Base-by-base conservation (phyloP, 1,140 invertebrate species). In the Triops longicaudatus region DNA sequence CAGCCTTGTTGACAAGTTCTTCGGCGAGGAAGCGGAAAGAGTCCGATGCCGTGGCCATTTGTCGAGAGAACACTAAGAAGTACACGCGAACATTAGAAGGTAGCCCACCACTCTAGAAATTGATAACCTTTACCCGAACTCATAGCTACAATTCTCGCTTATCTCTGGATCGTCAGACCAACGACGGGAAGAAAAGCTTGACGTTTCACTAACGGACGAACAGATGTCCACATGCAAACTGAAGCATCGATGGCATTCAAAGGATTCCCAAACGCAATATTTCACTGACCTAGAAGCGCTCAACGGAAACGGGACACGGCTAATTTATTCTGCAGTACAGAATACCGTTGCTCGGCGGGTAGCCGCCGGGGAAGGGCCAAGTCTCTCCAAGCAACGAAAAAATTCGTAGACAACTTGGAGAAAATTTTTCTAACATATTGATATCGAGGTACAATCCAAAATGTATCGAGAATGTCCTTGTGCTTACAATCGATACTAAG, bases 11-110 rank as follows among this genome's bases (percentile, higher is more conserved):
- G 22, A 76, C 63, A 43, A 78, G 1, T 26, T 76, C 74, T 72
- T 26, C 74, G 17, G 72, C 72, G 22, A 76, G 17, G 26, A 41
- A 75, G 11, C 42, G 50, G 22, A 78, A 78, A 4, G 78, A 78
- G 63, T 78, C 78, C 14, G 74, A 42, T 44, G 73, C 28, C 63
- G 44, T 31, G 44, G 78, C 78, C 78, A 78, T 78, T 26, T 72
- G 26, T 0, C 9, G 28, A 73, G 26, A 27, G 12, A 28, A 37
- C 31, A 37, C 31, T 37, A 7, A 37, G 31, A 37, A 37, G 7
- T 2, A 37, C 31, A 37, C 2, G 31, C 31, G 31, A 37, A 37
- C 2, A 37, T 37, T 2, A 37, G 31, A 37, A 37, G 2, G 2
- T 7, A 37, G 31, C 31, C 31, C 7, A 37, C 31, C 7, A 7